Evolutionary conservation across 2,797 vertebrate genomes (phyloP).

Genomic region (Tenualosa thibaudeaui): DNA sequence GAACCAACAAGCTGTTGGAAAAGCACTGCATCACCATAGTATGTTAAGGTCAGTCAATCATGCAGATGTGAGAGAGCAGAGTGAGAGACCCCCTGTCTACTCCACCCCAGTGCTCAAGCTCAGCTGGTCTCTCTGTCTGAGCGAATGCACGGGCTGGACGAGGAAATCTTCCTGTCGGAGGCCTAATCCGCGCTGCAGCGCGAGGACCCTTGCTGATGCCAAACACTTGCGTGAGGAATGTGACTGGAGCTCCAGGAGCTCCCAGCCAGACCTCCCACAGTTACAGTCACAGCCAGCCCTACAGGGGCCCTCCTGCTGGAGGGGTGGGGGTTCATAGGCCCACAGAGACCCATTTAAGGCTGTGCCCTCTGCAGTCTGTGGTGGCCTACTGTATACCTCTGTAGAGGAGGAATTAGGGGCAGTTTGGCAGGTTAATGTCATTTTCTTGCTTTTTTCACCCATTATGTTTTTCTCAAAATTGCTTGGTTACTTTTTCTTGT

Average conservation of each 20-base stretch:
- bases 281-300: background rate
- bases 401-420: background rate
- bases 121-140: background rate
- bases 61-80: background rate
- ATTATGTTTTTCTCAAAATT: background rate
- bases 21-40: background rate
- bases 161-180: background rate
- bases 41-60: background rate
- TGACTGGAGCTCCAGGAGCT: conserved; percentile 61
- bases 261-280: conserved; percentile 73
- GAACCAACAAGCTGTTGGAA: background rate
- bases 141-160: background rate
- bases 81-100: background rate
- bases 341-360: background rate
- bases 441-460: background rate
- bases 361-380: background rate
- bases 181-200: background rate
- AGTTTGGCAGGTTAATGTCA: background rate
- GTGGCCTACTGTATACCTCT: background rate
- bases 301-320: background rate
- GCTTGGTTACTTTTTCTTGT: background rate
- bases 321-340: background rate
- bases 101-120: background rate
- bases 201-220: conserved; percentile 71
- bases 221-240: conserved; percentile 76